phyloP scores from a whole-genome alignment of 2,888 invertebrate genomes.

The Caenorhabditis sulstoni region DNA sequence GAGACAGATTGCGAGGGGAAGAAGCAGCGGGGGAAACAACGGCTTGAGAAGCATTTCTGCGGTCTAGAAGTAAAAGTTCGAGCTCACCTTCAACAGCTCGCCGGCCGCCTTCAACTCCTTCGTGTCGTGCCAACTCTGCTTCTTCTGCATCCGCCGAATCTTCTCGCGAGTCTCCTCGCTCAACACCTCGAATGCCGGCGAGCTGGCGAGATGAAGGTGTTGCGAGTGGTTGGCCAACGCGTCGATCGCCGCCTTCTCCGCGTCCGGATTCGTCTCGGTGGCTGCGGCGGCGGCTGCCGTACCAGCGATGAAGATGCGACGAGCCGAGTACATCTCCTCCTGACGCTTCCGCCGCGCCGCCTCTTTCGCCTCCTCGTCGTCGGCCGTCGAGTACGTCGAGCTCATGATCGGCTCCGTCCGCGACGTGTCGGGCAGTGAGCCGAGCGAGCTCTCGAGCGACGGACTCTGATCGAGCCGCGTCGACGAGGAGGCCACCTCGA shows the following conservation, averaged over 20 bases:
- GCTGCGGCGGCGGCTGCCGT: conserved; percentile 50
- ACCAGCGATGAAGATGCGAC: conserved; percentile 78
- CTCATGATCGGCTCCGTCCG: conserved; percentile 60
- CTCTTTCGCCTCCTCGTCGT: conserved; percentile 54
- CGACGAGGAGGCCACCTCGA: conserved; percentile 27
- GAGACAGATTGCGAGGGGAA: background rate
- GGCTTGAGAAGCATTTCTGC: too few species aligned
- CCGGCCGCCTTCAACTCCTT: conserved; percentile 39
- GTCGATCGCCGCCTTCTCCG: conserved; percentile 63
- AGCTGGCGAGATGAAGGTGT: conserved; percentile 71
- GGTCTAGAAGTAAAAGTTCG: too few species aligned
- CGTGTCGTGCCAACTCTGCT: conserved; percentile 65
- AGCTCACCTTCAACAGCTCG: conserved; percentile 39
- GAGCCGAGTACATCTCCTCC: conserved; percentile 74
- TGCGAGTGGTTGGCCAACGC: conserved; percentile 73
- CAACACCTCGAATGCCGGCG: conserved; percentile 73
- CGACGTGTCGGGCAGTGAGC: conserved; percentile 62
- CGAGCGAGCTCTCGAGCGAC: conserved; percentile 65
- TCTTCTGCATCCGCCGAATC: conserved; percentile 74
- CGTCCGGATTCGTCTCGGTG: conserved; percentile 34
- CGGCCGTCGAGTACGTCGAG: conserved; percentile 11
- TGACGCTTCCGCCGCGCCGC: conserved; percentile 60
- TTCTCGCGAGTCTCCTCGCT: conserved; percentile 76
- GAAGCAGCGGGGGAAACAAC: too few species aligned
- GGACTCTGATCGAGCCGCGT: conserved; percentile 63